A percentile compares a stretch with the other conserved stretches of the same genome.
Evolutionary conservation across 2,888 invertebrate genomes (phyloP).

Genomic region (Marasmarcha lunaedactyla): DNA sequence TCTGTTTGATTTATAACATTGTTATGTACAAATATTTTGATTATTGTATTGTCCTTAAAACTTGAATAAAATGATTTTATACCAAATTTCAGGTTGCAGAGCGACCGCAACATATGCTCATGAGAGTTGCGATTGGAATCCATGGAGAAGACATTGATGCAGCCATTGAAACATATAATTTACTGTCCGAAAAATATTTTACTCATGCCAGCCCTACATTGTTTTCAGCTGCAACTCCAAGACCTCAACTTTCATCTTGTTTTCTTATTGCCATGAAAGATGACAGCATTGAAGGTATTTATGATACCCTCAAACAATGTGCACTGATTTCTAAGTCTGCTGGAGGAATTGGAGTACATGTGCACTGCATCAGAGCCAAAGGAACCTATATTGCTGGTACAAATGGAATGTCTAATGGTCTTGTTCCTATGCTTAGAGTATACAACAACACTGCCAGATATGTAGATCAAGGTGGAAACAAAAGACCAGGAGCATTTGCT

Average conservation of each 20-base stretch:
- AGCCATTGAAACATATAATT: conserved; percentile 95
- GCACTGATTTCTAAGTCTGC: conserved; percentile 97
- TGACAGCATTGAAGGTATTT: conserved; percentile 96
- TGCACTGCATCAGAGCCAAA: conserved; percentile 93
- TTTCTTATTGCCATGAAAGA: conserved; percentile 94
- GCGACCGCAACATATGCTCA: conserved; percentile 98
- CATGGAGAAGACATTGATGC: conserved; percentile 93
- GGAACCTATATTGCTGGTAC: conserved; percentile 95
- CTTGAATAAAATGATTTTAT: too few species aligned
- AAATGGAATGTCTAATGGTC: conserved; percentile 93
- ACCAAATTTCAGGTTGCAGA: conserved; percentile 83
- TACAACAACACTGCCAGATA: conserved; percentile 96
- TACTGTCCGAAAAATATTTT: conserved; percentile 94
- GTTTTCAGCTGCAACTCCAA: conserved; percentile 92
- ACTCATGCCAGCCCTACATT: conserved; percentile 98
- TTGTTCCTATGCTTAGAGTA: conserved; percentile 95
- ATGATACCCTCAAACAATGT: conserved; percentile 90
- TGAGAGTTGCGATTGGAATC: conserved; percentile 97
- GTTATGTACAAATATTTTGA: too few species aligned
- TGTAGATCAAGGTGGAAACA: conserved; percentile 98
- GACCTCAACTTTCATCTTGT: conserved; percentile 95
- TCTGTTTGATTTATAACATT: too few species aligned
- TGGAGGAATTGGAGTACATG: conserved; percentile 96
- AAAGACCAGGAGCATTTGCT: conserved; percentile 97
- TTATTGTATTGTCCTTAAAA: too few species aligned